These are phyloP conservation scores for Xenops minutus DNA, from an alignment of 2,797 vertebrate species.

Conservation along the genomic window DNA sequence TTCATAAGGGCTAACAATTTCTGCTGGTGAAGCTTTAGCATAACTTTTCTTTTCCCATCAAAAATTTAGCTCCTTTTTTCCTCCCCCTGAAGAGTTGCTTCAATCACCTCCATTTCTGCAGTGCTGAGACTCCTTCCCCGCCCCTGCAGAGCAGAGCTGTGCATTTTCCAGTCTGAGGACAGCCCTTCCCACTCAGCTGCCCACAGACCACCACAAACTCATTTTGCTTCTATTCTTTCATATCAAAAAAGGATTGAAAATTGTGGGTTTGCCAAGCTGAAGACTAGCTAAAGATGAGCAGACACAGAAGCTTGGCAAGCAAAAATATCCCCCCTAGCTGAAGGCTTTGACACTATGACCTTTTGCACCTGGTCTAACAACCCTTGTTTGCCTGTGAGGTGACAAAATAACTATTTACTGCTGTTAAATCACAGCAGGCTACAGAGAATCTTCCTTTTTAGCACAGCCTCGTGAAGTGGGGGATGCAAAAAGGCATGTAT, in stretches of 20 bases:
- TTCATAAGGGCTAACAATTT: background rate
- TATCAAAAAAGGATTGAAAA: background rate
- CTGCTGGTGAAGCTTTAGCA: background rate
- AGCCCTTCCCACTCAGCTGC: background rate
- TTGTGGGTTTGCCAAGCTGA: accelerated
- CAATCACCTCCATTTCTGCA: background rate
- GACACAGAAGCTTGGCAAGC: background rate
- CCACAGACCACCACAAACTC: background rate
- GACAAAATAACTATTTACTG: background rate
- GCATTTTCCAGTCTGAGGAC: background rate
- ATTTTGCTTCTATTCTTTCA: background rate
- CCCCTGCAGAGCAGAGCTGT: background rate
- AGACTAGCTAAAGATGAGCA: background rate
- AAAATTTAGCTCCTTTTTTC: background rate
- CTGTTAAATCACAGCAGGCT: background rate
- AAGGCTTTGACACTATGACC: background rate
- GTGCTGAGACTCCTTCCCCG: background rate
- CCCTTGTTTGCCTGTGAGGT: background rate
- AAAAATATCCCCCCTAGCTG: background rate
- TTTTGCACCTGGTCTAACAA: background rate
- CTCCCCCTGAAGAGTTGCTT: background rate
- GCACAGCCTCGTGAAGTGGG: background rate
- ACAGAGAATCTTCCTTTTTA: background rate
- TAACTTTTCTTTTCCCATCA: background rate
- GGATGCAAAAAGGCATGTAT: background rate